Percentiles rank a stretch among this genome's conserved stretches.
These are phyloP conservation scores for Drosophila macrospina DNA, from an alignment of 2,888 invertebrate genomes.

Conservation along the genomic window DNA sequence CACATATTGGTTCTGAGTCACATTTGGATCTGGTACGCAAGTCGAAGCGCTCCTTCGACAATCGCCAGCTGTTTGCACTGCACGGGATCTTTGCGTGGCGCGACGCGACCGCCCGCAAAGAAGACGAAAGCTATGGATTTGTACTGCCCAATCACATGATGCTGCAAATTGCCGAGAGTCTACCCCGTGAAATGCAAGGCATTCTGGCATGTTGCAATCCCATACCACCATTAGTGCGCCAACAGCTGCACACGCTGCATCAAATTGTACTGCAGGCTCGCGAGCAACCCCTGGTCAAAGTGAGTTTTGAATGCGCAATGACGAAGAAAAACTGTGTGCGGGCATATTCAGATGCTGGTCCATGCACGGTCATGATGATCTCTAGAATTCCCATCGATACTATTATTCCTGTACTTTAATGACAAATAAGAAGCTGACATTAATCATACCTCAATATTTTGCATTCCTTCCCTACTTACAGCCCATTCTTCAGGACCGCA, in stretches of 20 bases:
- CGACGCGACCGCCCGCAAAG: slow-evolving; percentile 91
- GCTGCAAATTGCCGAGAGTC: slow-evolving; percentile 93
- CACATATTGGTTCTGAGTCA: slow-evolving; percentile 88
- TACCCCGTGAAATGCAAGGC: slow-evolving; percentile 97
- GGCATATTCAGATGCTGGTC: not conserved
- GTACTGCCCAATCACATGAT: slow-evolving; percentile 98
- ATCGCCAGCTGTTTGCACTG: slow-evolving; percentile 93
- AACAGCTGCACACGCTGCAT: slow-evolving; percentile 87
- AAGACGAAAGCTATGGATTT: slow-evolving; percentile 97
- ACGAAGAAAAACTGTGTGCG: slow-evolving; percentile 11
- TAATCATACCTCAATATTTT: not conserved
- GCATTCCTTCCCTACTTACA: slow-evolving; percentile 57
- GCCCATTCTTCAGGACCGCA: slow-evolving; percentile 84
- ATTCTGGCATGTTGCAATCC: slow-evolving; percentile 97
- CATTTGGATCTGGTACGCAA: slow-evolving; percentile 92
- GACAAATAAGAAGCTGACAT: slow-evolving; percentile 19
- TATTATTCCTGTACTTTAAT: slow-evolving; percentile 14
- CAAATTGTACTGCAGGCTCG: slow-evolving; percentile 90
- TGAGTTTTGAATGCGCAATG: slow-evolving; percentile 63
- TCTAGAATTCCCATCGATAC: slow-evolving; percentile 1
- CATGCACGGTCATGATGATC: not conserved
- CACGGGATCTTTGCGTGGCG: slow-evolving; percentile 94
- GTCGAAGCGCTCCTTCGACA: slow-evolving; percentile 93
- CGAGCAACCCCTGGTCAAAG: slow-evolving; percentile 89
- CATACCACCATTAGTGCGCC: slow-evolving; percentile 90